Evolutionary conservation across 2,113 vertebrate species (phyloP).

Genomic region (Cololabis saira): DNA sequence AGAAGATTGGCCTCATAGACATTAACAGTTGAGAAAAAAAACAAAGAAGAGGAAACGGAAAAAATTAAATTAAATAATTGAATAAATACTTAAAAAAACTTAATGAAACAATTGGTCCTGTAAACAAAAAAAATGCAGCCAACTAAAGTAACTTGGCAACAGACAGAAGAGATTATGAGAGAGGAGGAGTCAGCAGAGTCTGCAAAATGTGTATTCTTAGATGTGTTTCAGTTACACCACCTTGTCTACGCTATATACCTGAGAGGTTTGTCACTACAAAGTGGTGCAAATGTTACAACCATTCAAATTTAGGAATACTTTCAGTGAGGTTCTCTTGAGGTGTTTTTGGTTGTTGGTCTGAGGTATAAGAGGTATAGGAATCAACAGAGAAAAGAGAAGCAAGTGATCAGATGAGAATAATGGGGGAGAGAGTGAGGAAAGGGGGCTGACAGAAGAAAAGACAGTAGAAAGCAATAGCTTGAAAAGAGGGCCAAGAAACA

Average conservation of each 20-base stretch:
- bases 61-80: neutral
- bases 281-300: conserved; percentile 77
- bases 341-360: conserved; percentile 67
- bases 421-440: conserved; percentile 76
- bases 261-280: conserved; percentile 71
- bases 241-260: conserved; percentile 64
- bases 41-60: conserved; percentile 64
- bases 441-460: conserved; percentile 77
- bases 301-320: conserved; percentile 60
- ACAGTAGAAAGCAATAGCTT: conserved; percentile 86
- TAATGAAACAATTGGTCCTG: conserved; percentile 77
- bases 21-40: conserved; percentile 78
- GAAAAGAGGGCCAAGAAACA: conserved; percentile 87
- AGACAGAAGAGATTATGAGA: conserved; percentile 78
- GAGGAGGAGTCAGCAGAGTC: conserved; percentile 76
- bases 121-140: conserved; percentile 78
- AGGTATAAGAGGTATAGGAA: conserved; percentile 66
- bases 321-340: conserved; percentile 64
- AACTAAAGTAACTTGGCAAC: conserved; percentile 79
- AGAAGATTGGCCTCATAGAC: conserved; percentile 76
- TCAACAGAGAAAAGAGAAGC: conserved; percentile 81
- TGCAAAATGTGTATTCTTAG: conserved; percentile 67
- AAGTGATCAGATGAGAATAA: conserved; percentile 81
- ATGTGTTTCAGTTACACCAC: conserved; percentile 64
- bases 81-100: conserved; percentile 67